These are phyloP conservation scores for Julus scanicus DNA, from an alignment of 2,888 invertebrate species.

Conservation along the genomic window DNA sequence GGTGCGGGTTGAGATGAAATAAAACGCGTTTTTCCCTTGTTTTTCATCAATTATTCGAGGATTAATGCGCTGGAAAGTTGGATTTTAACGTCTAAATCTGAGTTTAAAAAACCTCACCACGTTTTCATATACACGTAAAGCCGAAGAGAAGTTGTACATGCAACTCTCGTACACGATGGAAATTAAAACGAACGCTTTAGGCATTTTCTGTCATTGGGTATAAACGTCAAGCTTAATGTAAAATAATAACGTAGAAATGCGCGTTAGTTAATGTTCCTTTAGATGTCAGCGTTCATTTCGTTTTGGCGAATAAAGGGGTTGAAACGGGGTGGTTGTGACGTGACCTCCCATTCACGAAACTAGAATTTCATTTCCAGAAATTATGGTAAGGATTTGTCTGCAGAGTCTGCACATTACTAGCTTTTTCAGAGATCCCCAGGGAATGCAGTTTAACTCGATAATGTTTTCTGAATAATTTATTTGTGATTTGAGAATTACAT, in stretches of 20 bases:
- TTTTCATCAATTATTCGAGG: slow-evolving; percentile 37
- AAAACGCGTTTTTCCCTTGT: slow-evolving; percentile 1
- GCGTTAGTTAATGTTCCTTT: slow-evolving; percentile 29
- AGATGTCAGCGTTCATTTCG: not conserved
- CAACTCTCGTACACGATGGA: not conserved
- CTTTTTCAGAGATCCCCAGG: not conserved
- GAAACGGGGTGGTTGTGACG: not conserved
- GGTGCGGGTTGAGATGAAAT: not conserved
- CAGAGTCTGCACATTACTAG: not conserved
- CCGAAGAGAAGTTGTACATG: not conserved
- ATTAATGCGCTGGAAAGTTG: slow-evolving; percentile 1
- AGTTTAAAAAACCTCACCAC: not conserved
- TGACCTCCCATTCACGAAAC: not conserved
- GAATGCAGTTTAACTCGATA: slow-evolving; percentile 4
- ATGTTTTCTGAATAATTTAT: slow-evolving; percentile 36
- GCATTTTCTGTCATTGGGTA: not conserved
- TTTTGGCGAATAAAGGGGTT: not conserved
- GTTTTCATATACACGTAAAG: not conserved
- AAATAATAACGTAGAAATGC: slow-evolving; percentile 24
- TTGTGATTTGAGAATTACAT: slow-evolving; percentile 36
- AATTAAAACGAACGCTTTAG: slow-evolving; percentile 22
- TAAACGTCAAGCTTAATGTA: slow-evolving; percentile 15
- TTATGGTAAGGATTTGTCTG: not conserved
- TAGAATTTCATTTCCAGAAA: not conserved
- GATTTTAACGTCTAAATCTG: not conserved